Conservation (phyloP, 2,113 vertebrate genomes). For the Python bivittatus region DNA sequence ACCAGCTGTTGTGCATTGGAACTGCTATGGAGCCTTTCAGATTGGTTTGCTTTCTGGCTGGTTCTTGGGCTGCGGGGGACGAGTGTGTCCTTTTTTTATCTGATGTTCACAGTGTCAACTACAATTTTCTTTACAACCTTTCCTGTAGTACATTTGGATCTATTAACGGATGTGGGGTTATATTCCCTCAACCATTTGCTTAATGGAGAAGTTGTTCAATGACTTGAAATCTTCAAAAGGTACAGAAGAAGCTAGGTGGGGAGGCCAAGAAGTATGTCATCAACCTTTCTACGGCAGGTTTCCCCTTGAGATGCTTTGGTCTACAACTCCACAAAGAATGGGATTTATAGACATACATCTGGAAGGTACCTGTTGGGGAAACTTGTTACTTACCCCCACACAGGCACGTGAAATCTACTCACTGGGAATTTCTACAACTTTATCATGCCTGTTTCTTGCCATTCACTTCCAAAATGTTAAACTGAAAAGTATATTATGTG, state of each 20-base stretch:
- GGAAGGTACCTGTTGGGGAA: not conserved
- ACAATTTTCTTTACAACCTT: no score
- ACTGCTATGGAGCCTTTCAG: no score
- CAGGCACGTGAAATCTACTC: not conserved
- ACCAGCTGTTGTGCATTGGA: no score
- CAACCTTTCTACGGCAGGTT: not conserved
- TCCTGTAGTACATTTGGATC: not conserved
- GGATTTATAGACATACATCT: not conserved
- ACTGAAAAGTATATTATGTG: not conserved
- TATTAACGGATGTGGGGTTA: not conserved
- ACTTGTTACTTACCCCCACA: not conserved
- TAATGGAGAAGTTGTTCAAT: not conserved
- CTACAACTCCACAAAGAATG: not conserved
- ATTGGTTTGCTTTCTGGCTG: no score
- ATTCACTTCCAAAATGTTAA: not conserved
- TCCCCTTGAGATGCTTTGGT: not conserved
- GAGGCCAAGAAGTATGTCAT: not conserved
- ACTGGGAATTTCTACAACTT: not conserved
- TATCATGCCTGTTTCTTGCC: not conserved
- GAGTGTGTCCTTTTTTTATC: no score
- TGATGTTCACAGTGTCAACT: no score
- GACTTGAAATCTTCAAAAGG: not conserved
- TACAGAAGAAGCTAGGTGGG: not conserved
- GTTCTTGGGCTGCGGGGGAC: no score
- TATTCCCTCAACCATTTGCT: not conserved